Base-by-base conservation (phyloP, 2,113 vertebrate genomes). In the Pyrgilauda ruficollis region DNA sequence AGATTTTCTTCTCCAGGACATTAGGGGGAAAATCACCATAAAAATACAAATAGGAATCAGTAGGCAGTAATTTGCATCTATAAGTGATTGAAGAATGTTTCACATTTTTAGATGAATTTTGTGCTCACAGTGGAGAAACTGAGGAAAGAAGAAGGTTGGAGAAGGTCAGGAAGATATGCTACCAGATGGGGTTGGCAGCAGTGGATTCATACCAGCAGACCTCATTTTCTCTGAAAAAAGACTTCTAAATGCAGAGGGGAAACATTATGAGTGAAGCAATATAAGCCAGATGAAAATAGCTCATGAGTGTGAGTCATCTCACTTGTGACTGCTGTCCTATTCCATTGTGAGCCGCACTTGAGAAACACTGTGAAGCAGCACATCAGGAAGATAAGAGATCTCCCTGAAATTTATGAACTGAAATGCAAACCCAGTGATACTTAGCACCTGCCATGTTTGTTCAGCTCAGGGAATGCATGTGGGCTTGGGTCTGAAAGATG, bases 231-330 rank as follows among this genome's bases (percentile, higher is more conserved):
- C 61, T 64, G 39, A 61, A 91, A 87, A 66, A 64, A 41, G 46
- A 26, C 50, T 96, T 92, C 88, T 78, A 86, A 95, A 92, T 90
- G 78, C 21, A 78, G 68, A 87, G 27, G 22, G 44, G 52, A 94
- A 95, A 90, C 56, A 27, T 59, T 85, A 77, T 88, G 61, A 84
- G 68, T 11, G 50, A 31, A 84, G 85, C 63, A 94, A 89, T 79
- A 52, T 49, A 87, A 96, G 44, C 31, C 67, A 74, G 85, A 91
- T 92, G 86, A 95, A 93, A 95, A 95, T 82, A 96, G 53, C 74
- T 95, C 70, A 76, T 84, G 62, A 87, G 72, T 24, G 46, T 94
- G 89, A 97, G 66, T 97, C 97, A 96, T 93, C 81, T 52, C 41
- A 64, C 94, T 94, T 90, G 81, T 94, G 93, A 94, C 78, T 91